These are phyloP conservation scores for Psammodynastes pulverulentus DNA, from an alignment of 2,113 vertebrate genomes.

Conservation along the genomic window DNA sequence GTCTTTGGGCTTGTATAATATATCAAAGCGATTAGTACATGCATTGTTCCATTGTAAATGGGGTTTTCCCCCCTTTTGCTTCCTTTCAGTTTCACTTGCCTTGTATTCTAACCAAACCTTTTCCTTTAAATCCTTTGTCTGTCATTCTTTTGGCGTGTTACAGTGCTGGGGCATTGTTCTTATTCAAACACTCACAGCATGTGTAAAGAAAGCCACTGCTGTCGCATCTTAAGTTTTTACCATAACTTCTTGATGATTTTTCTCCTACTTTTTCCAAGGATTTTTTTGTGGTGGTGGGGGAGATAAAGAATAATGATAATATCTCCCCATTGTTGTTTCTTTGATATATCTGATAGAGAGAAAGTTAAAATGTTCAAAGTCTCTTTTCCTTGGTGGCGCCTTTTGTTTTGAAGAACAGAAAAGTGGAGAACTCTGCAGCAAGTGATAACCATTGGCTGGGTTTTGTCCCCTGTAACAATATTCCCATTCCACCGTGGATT, in stretches of 20 bases:
- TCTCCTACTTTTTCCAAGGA: conserved; percentile 74
- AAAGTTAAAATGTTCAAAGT: conserved; percentile 42
- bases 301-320: conserved; percentile 74
- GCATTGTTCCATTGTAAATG: conserved; percentile 97
- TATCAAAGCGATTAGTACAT: conserved; percentile 99
- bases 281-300: conserved; percentile 56
- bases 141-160: conserved; percentile 95
- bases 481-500: conserved; percentile 60
- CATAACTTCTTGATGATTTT: conserved; percentile 78
- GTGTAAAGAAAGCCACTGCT: conserved; percentile 87
- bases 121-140: conserved; percentile 94
- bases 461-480: conserved; percentile 63
- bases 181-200: conserved; percentile 96
- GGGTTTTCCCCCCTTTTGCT: conserved; percentile 71
- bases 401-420: conserved; percentile 61
- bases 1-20: conserved; percentile 99
- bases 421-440: conserved; percentile 45
- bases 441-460: conserved; percentile 67
- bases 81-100: conserved; percentile 93
- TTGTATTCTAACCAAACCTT: conserved; percentile 94
- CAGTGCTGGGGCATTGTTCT: conserved; percentile 92
- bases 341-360: conserved; percentile 61
- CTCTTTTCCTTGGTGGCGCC: conserved; percentile 26
- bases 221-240: conserved; percentile 79
- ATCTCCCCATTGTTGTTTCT: conserved; percentile 76